Evolutionary conservation across 2,797 vertebrate species (phyloP).

Genomic region (Nyctibius grandis): DNA sequence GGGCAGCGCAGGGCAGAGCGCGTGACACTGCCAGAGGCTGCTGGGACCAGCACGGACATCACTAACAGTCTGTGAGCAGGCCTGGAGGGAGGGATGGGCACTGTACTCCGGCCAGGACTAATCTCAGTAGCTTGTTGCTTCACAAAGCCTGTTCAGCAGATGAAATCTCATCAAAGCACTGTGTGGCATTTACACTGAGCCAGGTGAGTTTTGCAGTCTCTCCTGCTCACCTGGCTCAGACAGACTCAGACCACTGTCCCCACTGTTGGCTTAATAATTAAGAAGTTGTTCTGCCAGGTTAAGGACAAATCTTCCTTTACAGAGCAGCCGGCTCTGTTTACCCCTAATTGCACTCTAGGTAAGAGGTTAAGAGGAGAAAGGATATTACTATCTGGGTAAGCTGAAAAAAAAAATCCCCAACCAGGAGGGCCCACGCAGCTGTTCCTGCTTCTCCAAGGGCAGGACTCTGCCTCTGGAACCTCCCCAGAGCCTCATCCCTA

Average conservation of each 20-base stretch:
- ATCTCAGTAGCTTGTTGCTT: neutral
- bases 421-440: slow-evolving; percentile 41
- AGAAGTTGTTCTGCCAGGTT: slow-evolving; percentile 43
- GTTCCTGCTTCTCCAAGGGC: slow-evolving; percentile 37
- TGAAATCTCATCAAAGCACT: slow-evolving; percentile 7
- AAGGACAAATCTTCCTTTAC: slow-evolving; percentile 29
- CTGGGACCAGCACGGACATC: neutral
- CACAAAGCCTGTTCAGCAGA: neutral
- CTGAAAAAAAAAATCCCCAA: slow-evolving; percentile 38
- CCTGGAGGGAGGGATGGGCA: neutral
- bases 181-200: neutral
- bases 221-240: slow-evolving; percentile 34
- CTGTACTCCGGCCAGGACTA: neutral
- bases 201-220: neutral
- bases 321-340: slow-evolving; percentile 45
- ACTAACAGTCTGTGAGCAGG: neutral
- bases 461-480: slow-evolving; percentile 13
- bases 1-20: neutral
- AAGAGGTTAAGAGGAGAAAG: slow-evolving; percentile 65
- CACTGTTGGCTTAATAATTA: slow-evolving; percentile 18
- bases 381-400: slow-evolving; percentile 52
- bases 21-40: neutral
- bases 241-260: slow-evolving; percentile 1
- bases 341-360: slow-evolving; percentile 65
- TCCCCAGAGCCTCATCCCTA: slow-evolving; percentile 41